Conservation (phyloP, 1,140 invertebrate species). For the Melanaphis sacchari region DNA sequence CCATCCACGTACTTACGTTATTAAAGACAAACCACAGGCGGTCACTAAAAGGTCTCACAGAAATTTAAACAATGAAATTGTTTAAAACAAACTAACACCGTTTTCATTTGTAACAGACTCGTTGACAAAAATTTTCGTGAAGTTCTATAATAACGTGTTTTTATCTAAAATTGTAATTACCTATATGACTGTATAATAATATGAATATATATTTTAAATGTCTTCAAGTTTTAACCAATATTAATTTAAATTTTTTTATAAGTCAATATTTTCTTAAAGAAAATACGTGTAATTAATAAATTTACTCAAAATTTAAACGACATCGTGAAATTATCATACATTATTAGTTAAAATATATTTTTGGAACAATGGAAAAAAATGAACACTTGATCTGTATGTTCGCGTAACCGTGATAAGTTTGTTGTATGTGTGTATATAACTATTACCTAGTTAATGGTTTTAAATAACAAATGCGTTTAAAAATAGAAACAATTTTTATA, state of each 20-base stretch:
- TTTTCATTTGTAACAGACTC: neutral
- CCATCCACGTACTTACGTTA: neutral
- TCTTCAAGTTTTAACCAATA: neutral
- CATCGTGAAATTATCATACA: neutral
- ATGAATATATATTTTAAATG: neutral
- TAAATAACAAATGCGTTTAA: neutral
- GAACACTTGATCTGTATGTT: constrained; percentile 42
- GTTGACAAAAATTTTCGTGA: neutral
- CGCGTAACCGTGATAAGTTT: constrained; percentile 19
- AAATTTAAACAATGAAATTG: neutral
- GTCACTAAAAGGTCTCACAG: neutral
- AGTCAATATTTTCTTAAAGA: neutral
- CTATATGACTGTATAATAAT: neutral
- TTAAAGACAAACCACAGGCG: neutral
- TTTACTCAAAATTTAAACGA: neutral
- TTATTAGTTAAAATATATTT: constrained; percentile 1
- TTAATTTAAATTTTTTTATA: neutral
- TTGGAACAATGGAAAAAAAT: neutral
- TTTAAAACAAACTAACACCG: constrained; percentile 17
- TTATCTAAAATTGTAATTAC: neutral
- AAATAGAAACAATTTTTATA: neutral
- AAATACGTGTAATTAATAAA: neutral
- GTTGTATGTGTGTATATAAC: neutral
- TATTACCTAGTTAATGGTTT: neutral
- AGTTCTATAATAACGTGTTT: neutral